Conservation (phyloP, 2,888 invertebrate genomes). For the Rhorus exstirpatorius region DNA sequence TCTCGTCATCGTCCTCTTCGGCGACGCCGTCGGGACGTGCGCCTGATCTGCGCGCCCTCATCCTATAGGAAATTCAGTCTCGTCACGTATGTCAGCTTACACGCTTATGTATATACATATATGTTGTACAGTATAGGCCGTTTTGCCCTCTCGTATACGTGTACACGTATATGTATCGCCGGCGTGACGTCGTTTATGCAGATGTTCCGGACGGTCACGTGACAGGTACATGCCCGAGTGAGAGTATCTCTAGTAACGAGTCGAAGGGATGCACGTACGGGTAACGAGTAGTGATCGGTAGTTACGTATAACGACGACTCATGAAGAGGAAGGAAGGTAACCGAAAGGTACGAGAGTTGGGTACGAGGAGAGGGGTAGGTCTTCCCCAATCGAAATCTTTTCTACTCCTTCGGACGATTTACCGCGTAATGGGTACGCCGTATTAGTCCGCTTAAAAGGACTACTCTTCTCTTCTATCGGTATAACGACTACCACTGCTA, state of each 20-base stretch:
- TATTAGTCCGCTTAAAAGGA: slow-evolving; percentile 70
- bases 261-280: slow-evolving; percentile 63
- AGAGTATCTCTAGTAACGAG: slow-evolving; percentile 67
- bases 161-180: slow-evolving; percentile 42
- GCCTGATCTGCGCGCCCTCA: slow-evolving; percentile 14
- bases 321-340: slow-evolving; percentile 42
- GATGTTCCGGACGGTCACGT: slow-evolving; percentile 70
- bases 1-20: slow-evolving; percentile 32
- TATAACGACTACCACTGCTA: slow-evolving; percentile 45
- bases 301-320: slow-evolving; percentile 70
- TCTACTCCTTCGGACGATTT: slow-evolving; percentile 67
- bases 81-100: slow-evolving; percentile 54
- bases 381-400: slow-evolving; percentile 67
- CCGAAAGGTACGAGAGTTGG: slow-evolving; percentile 22
- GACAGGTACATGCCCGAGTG: slow-evolving; percentile 71
- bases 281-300: slow-evolving; percentile 70
- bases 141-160: neutral
- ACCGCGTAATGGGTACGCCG: slow-evolving; percentile 70
- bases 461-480: slow-evolving; percentile 58
- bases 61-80: slow-evolving; percentile 60
- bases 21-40: slow-evolving; percentile 30
- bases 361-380: slow-evolving; percentile 55
- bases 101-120: slow-evolving; percentile 1
- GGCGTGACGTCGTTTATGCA: slow-evolving; percentile 71
- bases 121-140: neutral